phyloP scores from a whole-genome alignment of 2,797 vertebrate genomes.

The Amblyraja radiata region DNA sequence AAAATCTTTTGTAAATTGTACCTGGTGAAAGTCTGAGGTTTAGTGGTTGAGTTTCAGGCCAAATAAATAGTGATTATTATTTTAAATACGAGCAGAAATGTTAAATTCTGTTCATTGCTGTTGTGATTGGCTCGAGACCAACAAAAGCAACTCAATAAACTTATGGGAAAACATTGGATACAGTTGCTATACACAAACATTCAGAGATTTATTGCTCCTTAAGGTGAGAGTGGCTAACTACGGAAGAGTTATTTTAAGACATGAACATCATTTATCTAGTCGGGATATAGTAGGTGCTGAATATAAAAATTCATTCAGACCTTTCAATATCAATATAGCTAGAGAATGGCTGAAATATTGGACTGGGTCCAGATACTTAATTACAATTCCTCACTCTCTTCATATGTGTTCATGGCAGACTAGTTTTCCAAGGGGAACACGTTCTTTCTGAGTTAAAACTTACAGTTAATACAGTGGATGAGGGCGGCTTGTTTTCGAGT shows the following conservation, averaged over 20 bases:
- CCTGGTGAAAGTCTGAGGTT: neutral
- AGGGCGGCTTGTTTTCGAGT: no score
- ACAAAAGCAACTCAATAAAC: neutral
- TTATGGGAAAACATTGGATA: neutral
- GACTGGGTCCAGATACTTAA: neutral
- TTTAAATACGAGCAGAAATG: neutral
- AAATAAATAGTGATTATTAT: neutral
- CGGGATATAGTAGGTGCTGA: neutral
- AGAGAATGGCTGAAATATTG: neutral
- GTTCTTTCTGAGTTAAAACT: neutral
- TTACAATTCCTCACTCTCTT: neutral
- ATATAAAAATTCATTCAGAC: neutral
- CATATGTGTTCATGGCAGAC: neutral
- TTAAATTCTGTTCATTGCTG: neutral
- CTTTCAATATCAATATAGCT: no score
- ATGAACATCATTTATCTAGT: neutral
- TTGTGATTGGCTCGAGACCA: neutral
- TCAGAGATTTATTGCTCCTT: neutral
- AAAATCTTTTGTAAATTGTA: neutral
- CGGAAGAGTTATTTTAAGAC: neutral
- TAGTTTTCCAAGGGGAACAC: neutral
- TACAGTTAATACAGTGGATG: no score
- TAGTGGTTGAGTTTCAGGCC: neutral
- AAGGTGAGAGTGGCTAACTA: neutral
- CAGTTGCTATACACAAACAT: neutral